Percentiles rank a stretch among this genome's conserved stretches.
Evolutionary conservation across 2,797 vertebrate genomes (phyloP).

Genomic region (Pangasius macronema): DNA sequence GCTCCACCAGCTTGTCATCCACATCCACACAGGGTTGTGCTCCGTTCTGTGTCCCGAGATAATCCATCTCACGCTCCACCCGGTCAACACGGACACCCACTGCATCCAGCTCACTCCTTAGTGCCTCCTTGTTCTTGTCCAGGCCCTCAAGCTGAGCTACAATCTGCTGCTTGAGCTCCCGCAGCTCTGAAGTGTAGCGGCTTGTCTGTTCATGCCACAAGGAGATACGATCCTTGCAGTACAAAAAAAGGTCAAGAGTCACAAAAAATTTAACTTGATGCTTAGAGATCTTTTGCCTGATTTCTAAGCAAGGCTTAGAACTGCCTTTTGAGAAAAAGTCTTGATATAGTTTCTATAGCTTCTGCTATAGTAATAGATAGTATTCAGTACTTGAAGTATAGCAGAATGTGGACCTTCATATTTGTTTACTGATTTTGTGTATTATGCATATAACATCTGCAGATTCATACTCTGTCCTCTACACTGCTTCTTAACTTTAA

Average conservation of each 20-base stretch:
- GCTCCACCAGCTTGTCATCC: conserved; percentile 88
- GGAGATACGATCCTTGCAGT: conserved; percentile 60
- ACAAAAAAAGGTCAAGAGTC: not conserved
- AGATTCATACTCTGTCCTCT: not conserved
- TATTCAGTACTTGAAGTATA: not conserved
- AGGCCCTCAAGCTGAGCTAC: conserved; percentile 87
- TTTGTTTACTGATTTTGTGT: not conserved
- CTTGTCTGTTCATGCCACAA: conserved; percentile 94
- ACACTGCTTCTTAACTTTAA: not conserved
- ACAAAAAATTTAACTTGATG: not conserved
- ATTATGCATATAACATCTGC: not conserved
- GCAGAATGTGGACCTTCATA: not conserved
- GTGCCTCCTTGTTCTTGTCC: conserved; percentile 88
- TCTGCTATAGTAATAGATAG: not conserved
- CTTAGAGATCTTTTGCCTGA: not conserved
- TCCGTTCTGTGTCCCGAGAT: conserved; percentile 92
- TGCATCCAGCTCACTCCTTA: conserved; percentile 81
- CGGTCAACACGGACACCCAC: conserved; percentile 86
- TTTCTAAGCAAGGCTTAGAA: not conserved
- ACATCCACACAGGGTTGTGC: conserved; percentile 89
- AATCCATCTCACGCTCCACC: conserved; percentile 94
- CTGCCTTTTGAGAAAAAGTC: not conserved
- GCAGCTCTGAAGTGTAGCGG: conserved; percentile 89
- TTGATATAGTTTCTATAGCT: not conserved
- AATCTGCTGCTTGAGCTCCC: conserved; percentile 96